Percentiles rank a stretch among this genome's conserved stretches.
phyloP scores from a whole-genome alignment of 2,113 vertebrate species.

The Xiphophorus hellerii region DNA sequence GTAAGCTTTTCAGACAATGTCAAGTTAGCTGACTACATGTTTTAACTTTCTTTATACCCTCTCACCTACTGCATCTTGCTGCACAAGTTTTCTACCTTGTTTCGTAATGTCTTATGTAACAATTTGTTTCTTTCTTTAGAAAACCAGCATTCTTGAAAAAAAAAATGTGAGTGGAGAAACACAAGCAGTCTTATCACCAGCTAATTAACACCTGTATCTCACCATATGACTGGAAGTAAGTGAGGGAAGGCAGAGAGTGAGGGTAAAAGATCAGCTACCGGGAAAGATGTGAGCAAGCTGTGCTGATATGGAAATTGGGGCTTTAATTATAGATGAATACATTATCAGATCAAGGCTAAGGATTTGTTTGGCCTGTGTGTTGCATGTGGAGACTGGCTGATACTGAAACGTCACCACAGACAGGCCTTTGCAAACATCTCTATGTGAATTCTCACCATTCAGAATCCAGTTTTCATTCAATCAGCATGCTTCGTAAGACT shows the following conservation, averaged over 20 bases:
- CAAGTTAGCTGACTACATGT: conserved; percentile 9
- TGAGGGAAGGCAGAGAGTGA: conserved; percentile 18
- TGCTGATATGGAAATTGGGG: conserved; percentile 72
- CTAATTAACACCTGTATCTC: conserved; percentile 70
- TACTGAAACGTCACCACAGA: conserved; percentile 33
- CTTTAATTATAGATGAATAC: conserved; percentile 79
- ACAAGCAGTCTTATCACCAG: conserved; percentile 24
- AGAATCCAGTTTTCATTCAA: not conserved
- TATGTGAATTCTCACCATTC: conserved; percentile 32
- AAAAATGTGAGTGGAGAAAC: conserved; percentile 6
- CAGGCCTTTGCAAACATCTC: conserved; percentile 29
- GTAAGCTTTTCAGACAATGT: conserved; percentile 10
- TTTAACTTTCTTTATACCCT: conserved; percentile 9
- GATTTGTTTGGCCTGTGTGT: conserved; percentile 50
- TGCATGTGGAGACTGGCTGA: conserved; percentile 51
- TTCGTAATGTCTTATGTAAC: conserved; percentile 44
- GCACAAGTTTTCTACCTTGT: not conserved
- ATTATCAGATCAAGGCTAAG: conserved; percentile 69
- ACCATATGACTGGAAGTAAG: conserved; percentile 32
- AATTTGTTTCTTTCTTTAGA: conserved; percentile 21
- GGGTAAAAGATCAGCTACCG: conserved; percentile 40
- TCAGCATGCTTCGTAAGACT: not conserved
- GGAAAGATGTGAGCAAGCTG: conserved; percentile 66
- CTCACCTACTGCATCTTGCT: conserved; percentile 4
- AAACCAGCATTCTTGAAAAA: conserved; percentile 23